These are phyloP conservation scores for Galerucella pusilla DNA, from an alignment of 2,888 invertebrate genomes.

Conservation along the genomic window DNA sequence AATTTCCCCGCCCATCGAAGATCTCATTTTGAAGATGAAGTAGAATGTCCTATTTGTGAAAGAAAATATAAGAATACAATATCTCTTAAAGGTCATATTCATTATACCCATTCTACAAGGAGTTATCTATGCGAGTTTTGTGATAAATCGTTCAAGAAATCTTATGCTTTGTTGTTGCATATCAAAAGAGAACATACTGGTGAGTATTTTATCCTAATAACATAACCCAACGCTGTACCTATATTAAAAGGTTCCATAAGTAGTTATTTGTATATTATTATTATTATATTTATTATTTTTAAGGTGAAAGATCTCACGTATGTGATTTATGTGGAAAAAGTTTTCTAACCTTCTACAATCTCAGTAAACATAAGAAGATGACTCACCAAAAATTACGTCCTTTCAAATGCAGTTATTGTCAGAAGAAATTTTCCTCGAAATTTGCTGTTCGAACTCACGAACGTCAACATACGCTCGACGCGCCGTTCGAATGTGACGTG, in stretches of 20 bases:
- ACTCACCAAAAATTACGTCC: constrained; percentile 56
- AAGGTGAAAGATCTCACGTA: constrained; percentile 51
- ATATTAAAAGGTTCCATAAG: too few relatives aligned
- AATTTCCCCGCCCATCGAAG: constrained; percentile 57
- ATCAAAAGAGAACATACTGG: constrained; percentile 51
- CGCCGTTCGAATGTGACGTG: constrained; percentile 54
- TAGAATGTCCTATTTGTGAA: constrained; percentile 58
- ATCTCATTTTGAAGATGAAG: constrained; percentile 54
- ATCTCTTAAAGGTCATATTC: constrained; percentile 51
- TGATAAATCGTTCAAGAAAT: constrained; percentile 50
- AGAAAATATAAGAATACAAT: constrained; percentile 56
- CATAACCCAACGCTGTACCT: too few relatives aligned
- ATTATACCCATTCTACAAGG: constrained; percentile 52
- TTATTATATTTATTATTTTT: constrained; percentile 24
- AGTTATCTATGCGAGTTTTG: constrained; percentile 50
- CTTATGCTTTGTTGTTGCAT: constrained; percentile 52
- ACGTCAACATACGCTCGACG: constrained; percentile 56
- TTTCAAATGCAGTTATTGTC: constrained; percentile 53
- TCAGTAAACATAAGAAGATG: constrained; percentile 55
- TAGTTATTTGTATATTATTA: not conserved
- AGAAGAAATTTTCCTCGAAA: constrained; percentile 54
- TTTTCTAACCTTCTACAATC: constrained; percentile 48
- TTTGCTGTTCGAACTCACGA: constrained; percentile 55
- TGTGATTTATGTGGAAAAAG: constrained; percentile 53
- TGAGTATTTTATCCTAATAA: constrained; percentile 21